Evolutionary conservation across 92 coral and sea anemone genomes (phyloP), one percentile per base, ranked within the genome.

Genomic region (Scolanthus callimorphus): DNA sequence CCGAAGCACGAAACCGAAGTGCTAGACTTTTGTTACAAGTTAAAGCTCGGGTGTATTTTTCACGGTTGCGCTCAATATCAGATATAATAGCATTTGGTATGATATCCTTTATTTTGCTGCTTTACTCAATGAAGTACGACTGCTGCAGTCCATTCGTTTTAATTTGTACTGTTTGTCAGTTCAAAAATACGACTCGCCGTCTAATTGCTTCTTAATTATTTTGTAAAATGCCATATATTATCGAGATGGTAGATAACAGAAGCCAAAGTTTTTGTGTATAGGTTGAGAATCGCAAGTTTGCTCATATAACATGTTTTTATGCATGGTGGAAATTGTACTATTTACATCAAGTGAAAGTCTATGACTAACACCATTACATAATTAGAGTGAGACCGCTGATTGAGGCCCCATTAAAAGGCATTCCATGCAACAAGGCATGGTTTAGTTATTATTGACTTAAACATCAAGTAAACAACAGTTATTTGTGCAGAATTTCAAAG

Each of bases 371-470:
- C 19, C 26, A 49, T 27, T 17, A 55, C 45, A 59, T 28, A 37
- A 59, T 59, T 59, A 59, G 27, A 19, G 8, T 12, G 27, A 20
- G 24, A 34, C 20, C 55, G 65, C 45, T 68, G 75, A 68, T 68
- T 11, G 57, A 68, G 57, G 17, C 22, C 58, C 55, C 75, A 56
- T 31, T 59, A 41, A 50, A 54, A 43, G 54, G 57, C 75, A 68
- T 68, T 68, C 75, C 75, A 68, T 11, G 30, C 54, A 46, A 55
- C 49, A n/a, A n/a, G 51, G 43, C 54, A 62, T 25, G 46, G 54
- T 59, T 66, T 54, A 66, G 44, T 68, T 68, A 23, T 51, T 68
- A 68, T 68, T 68, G 45, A 58, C 58, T 68, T 68, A 17, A 49
- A 46, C 29, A 46, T 31, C 75, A 57, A 50, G 49, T 68, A 68